Percentiles rank a stretch among this genome's conserved stretches.
Conservation (phyloP, 1,140 invertebrate genomes). For the Sesamia nonagrioides region DNA sequence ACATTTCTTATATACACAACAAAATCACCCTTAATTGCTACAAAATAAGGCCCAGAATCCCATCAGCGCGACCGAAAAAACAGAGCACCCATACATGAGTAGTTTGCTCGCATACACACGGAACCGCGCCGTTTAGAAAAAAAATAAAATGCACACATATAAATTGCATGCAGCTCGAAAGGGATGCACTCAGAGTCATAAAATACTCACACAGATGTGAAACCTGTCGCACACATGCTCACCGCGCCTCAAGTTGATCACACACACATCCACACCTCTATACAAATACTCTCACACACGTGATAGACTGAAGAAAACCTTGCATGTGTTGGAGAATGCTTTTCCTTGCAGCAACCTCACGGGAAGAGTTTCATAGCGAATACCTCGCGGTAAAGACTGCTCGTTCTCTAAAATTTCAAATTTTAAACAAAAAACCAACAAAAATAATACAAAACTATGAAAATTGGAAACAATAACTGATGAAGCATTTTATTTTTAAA, state of each 20-base stretch:
- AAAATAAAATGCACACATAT: constrained; percentile 86
- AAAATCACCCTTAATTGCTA: constrained; percentile 56
- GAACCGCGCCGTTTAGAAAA: constrained; percentile 81
- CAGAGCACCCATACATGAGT: constrained; percentile 75
- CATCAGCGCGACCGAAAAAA: constrained; percentile 66
- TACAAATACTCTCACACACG: constrained; percentile 68
- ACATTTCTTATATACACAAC: constrained; percentile 69
- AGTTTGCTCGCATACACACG: constrained; percentile 69
- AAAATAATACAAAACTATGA: constrained; percentile 59
- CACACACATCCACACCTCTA: constrained; percentile 68
- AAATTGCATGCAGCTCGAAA: constrained; percentile 86
- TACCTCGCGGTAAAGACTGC: constrained; percentile 87
- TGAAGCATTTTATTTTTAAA: constrained; percentile 34
- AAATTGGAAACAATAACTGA: constrained; percentile 56
- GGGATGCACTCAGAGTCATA: constrained; percentile 87
- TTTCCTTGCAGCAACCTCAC: constrained; percentile 87
- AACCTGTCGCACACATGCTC: constrained; percentile 62
- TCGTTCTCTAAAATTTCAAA: constrained; percentile 78
- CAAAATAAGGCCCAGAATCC: constrained; percentile 59
- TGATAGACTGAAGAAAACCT: constrained; percentile 77
- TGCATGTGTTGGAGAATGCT: constrained; percentile 86
- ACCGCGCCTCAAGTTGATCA: constrained; percentile 63
- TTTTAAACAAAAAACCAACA: constrained; percentile 55
- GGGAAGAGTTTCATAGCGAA: constrained; percentile 87
- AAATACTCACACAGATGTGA: constrained; percentile 77